Percentiles rank a stretch among this genome's conserved stretches.
These are phyloP conservation scores for Nettapus auritus DNA, from an alignment of 2,113 vertebrate genomes.

Conservation along the genomic window DNA sequence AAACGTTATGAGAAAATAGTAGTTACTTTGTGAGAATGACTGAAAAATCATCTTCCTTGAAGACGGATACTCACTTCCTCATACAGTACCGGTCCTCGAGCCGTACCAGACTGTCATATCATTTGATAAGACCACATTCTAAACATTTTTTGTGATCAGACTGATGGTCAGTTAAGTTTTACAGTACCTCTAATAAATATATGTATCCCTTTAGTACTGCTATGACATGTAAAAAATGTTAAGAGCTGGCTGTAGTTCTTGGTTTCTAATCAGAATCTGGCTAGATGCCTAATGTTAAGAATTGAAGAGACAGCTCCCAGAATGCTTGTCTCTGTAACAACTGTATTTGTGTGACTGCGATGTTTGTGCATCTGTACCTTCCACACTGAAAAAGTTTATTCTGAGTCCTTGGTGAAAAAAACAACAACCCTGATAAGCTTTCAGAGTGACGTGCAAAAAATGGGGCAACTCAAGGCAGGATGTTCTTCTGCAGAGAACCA, in stretches of 20 bases:
- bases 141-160: not conserved
- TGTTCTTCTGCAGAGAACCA: not conserved
- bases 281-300: rapidly evolving
- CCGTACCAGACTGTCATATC: rapidly evolving
- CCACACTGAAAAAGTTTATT: too few relatives aligned
- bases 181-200: not conserved
- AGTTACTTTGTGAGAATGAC: not conserved
- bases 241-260: not conserved
- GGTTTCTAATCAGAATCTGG: not conserved
- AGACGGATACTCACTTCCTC: not conserved
- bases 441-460: not conserved
- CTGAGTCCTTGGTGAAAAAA: too few relatives aligned
- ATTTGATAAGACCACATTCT: not conserved
- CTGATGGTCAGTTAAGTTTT: not conserved
- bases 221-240: not conserved
- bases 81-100: not conserved
- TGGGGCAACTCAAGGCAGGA: not conserved
- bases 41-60: not conserved
- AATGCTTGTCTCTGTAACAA: not conserved
- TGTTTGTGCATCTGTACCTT: not conserved
- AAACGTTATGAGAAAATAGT: constrained; percentile 54
- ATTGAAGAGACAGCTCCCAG: not conserved
- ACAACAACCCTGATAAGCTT: too few relatives aligned
- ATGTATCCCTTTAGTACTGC: not conserved
- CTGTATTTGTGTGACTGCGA: not conserved